phyloP scores from a whole-genome alignment of 2,888 invertebrate genomes.

The Neoascia interrupta region DNA sequence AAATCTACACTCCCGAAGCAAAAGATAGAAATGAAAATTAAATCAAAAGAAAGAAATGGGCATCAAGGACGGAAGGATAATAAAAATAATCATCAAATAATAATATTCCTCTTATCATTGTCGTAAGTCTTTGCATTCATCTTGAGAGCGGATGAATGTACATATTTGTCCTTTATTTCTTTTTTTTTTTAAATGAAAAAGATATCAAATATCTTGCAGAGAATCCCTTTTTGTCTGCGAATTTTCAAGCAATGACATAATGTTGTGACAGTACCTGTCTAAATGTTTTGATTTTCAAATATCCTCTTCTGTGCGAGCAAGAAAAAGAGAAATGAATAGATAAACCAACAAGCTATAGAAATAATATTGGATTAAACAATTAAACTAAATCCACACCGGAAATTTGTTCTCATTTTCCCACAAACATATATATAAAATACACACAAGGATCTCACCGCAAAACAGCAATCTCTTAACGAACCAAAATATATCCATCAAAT shows the following conservation, averaged over 20 bases:
- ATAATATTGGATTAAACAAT: conserved; percentile 52
- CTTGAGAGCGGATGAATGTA: too few species aligned
- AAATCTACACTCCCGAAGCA: neutral
- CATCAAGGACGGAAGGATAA: conserved; percentile 41
- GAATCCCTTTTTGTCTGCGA: neutral
- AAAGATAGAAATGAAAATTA: conserved; percentile 30
- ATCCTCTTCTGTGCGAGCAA: too few species aligned
- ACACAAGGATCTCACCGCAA: conserved; percentile 9
- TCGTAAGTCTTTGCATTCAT: too few species aligned
- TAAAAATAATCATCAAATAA: conserved; percentile 48
- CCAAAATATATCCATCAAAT: conserved; percentile 36
- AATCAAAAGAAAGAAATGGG: conserved; percentile 59
- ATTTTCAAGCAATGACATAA: conserved; percentile 24
- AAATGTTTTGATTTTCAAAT: conserved; percentile 58
- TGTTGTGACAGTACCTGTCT: conserved; percentile 52
- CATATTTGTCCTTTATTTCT: neutral
- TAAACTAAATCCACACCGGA: conserved; percentile 44
- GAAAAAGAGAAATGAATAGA: too few species aligned
- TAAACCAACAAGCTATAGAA: neutral
- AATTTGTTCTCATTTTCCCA: conserved; percentile 31
- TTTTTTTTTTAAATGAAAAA: too few species aligned
- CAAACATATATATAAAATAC: neutral
- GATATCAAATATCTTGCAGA: conserved; percentile 30
- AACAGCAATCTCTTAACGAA: conserved; percentile 37
- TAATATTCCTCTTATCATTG: conserved; percentile 18